Evolutionary conservation across 1,140 invertebrate species (phyloP).

Genomic region (Drosophila sp.): DNA sequence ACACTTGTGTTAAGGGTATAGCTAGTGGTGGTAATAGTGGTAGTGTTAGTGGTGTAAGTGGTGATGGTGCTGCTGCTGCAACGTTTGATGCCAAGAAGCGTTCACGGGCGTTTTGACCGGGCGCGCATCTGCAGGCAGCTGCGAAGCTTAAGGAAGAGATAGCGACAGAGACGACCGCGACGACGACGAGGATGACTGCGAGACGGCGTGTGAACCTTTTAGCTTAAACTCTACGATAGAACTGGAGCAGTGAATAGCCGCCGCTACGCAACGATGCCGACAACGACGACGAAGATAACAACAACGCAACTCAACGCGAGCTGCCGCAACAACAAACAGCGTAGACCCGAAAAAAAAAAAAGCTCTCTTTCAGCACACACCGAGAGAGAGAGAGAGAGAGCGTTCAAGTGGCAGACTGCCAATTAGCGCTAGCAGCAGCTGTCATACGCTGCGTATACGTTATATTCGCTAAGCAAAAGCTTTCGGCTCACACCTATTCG

Average conservation of each 20-base stretch:
- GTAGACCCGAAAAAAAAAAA: slow-evolving; percentile 63
- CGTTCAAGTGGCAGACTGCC: slow-evolving; percentile 46
- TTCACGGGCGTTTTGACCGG: slow-evolving; percentile 41
- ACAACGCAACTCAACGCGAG: slow-evolving; percentile 47
- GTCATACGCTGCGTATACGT: slow-evolving; percentile 46
- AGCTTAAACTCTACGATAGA: slow-evolving; percentile 80
- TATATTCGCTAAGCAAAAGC: slow-evolving; percentile 44
- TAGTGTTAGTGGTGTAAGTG: background rate
- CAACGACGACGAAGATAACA: slow-evolving; percentile 21
- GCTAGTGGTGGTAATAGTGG: slow-evolving; percentile 2
- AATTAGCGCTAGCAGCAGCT: slow-evolving; percentile 42
- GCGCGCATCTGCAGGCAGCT: slow-evolving; percentile 53
- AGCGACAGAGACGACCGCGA: slow-evolving; percentile 31
- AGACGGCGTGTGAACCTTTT: slow-evolving; percentile 71
- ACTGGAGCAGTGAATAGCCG: slow-evolving; percentile 69
- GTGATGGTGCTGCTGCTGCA: slow-evolving; percentile 30
- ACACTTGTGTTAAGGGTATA: background rate
- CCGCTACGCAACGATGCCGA: slow-evolving; percentile 46
- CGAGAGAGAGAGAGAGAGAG: slow-evolving; percentile 23
- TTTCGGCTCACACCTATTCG: slow-evolving; percentile 21
- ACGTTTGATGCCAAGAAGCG: slow-evolving; percentile 34
- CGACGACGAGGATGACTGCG: slow-evolving; percentile 14
- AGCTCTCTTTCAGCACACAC: slow-evolving; percentile 27
- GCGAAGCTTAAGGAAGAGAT: slow-evolving; percentile 51
- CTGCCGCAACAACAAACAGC: slow-evolving; percentile 66